A percentile compares a stretch with the other conserved stretches of the same genome.
These are phyloP conservation scores for Drosophila lacteicornis DNA, from an alignment of 1,140 invertebrate species.

Conservation along the genomic window DNA sequence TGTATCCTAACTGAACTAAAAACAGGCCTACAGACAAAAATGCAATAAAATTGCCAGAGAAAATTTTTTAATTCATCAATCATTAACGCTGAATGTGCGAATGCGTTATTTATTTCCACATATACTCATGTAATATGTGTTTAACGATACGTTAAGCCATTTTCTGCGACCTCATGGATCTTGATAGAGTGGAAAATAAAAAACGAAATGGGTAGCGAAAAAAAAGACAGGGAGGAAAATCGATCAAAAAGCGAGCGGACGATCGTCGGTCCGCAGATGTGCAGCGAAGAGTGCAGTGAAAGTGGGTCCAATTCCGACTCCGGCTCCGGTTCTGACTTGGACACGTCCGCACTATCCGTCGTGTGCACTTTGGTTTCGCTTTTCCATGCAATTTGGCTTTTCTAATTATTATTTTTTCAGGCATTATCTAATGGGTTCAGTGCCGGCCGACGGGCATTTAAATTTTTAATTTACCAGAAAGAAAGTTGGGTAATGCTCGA, in stretches of 20 bases:
- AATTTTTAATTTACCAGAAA: slow-evolving; percentile 59
- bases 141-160: slow-evolving; percentile 21
- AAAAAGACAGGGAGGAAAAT: slow-evolving; percentile 42
- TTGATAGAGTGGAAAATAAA: slow-evolving; percentile 18
- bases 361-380: slow-evolving; percentile 58
- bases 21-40: not conserved
- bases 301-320: slow-evolving; percentile 54
- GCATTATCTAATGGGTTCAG: slow-evolving; percentile 63
- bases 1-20: not conserved
- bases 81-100: slow-evolving; percentile 4
- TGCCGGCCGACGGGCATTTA: slow-evolving; percentile 50
- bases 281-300: slow-evolving; percentile 71
- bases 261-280: slow-evolving; percentile 65
- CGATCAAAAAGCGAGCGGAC: slow-evolving; percentile 40
- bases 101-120: slow-evolving; percentile 11
- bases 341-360: slow-evolving; percentile 36
- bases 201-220: slow-evolving; percentile 9
- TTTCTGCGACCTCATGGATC: slow-evolving; percentile 32
- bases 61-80: slow-evolving; percentile 23
- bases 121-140: not conserved
- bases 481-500: slow-evolving; percentile 41
- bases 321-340: slow-evolving; percentile 13
- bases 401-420: slow-evolving; percentile 64
- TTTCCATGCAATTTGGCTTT: slow-evolving; percentile 58
- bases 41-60: not conserved